Evolutionary conservation across 2,113 vertebrate species (phyloP), one percentile per base, ranked within the genome.

Genomic region (Peromyscus polionotus): DNA sequence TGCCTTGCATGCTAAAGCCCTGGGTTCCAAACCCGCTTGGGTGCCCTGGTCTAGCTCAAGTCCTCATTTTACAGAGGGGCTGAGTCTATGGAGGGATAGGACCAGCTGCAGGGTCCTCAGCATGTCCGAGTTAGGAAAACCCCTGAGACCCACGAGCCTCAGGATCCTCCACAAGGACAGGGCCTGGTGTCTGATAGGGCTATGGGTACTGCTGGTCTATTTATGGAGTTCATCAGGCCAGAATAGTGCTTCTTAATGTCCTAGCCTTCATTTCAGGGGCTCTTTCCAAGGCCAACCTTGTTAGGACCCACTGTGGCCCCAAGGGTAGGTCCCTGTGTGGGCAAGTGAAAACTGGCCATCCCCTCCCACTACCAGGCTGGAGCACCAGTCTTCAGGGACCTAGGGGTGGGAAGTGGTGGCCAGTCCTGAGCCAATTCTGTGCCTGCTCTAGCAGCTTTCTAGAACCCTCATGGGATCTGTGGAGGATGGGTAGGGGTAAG

Each of bases 1-100:
- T 57, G 61, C 24, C 51, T 1, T 8, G 42, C 31, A 33, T 7
- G 28, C 54, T 28, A 59, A 0, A 5, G 8, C n/a, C 9, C 2
- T 61, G 57, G 54, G 13, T 61, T 61, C 36, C 14, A 39, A 36
- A n/a, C 54, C 57, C 39, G 80, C 36, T 22, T 59, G 19, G n/a
- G 54, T 65, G 39, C 28, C 61, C 61, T 9, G 12, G 20, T 68
- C 67, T 65, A 7, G 48, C 31, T 68, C 14, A 36, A 26, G 3
- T 93, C 73, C 84, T 73, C 28, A 17, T 31, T 80, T 85, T 72
- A 61, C 87, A 61, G 73, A 88, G 42, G 63, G 92, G 68, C 63
- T 1, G 42, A 88, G 36, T 36, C 61, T n/a, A 19, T 26, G 48
- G 54, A 17, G 45, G 19, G n/a, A 10, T 54, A 77, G 22, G 14